phyloP scores from a whole-genome alignment of 2,113 vertebrate genomes.

The Dicentrarchus labrax region DNA sequence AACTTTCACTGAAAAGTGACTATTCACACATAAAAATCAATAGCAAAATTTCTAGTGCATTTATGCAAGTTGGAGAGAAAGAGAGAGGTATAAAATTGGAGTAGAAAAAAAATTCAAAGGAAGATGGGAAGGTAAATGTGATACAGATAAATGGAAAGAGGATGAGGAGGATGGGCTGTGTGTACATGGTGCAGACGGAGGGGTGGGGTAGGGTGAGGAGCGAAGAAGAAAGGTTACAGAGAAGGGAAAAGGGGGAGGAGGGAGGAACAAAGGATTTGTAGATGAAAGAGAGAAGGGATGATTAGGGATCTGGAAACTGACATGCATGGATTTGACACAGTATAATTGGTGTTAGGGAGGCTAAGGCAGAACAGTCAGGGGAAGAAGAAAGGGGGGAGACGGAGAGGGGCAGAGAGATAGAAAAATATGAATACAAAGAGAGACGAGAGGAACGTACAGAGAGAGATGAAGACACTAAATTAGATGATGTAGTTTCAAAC shows the following conservation, averaged over 20 bases:
- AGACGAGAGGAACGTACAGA: conserved; percentile 24
- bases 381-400: conserved; percentile 15
- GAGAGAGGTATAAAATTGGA: conserved; percentile 34
- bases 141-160: conserved; percentile 57
- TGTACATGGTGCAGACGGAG: conserved; percentile 46
- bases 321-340: conserved; percentile 83
- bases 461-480: conserved; percentile 52
- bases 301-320: conserved; percentile 82
- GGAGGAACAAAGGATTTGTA: conserved; percentile 77
- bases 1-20: conserved; percentile 28
- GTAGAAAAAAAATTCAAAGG: conserved; percentile 32
- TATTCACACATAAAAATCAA: conserved; percentile 27
- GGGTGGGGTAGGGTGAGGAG: conserved; percentile 58
- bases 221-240: conserved; percentile 67
- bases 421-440: conserved; percentile 58
- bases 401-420: conserved; percentile 30
- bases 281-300: conserved; percentile 81
- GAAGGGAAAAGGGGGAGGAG: conserved; percentile 55
- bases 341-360: conserved; percentile 80
- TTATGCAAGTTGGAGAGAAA: conserved; percentile 3
- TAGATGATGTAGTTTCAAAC: conserved; percentile 41
- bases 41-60: conserved; percentile 16
- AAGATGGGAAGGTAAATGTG: conserved; percentile 34
- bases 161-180: conserved; percentile 48
- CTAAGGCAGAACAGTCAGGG: conserved; percentile 59